These are phyloP conservation scores for Microtus richardsoni DNA, from an alignment of 2,113 vertebrate species.

Conservation along the genomic window DNA sequence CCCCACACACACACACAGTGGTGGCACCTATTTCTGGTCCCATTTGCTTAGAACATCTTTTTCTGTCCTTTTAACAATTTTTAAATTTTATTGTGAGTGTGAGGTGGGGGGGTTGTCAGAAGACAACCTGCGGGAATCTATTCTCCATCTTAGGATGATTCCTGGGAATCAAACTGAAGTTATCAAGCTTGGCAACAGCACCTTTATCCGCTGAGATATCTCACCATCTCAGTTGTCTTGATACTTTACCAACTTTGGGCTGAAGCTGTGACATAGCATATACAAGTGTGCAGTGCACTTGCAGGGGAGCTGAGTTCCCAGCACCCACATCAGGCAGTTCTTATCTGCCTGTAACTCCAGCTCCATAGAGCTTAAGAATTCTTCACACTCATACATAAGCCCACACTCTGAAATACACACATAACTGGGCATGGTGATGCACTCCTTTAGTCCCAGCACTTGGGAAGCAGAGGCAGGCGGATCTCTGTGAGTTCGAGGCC, in stretches of 20 bases:
- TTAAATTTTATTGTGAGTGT: background rate
- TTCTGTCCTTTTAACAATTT: background rate
- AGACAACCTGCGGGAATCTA: background rate
- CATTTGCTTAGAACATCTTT: background rate
- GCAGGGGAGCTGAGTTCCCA: background rate
- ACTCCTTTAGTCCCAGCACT: background rate
- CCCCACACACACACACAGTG: too few species aligned
- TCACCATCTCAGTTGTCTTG: background rate
- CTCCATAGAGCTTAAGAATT: background rate
- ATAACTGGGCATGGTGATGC: background rate
- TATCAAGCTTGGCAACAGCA: background rate
- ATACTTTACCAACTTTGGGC: background rate
- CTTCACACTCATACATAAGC: background rate
- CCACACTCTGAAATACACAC: background rate
- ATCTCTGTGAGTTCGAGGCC: too few species aligned
- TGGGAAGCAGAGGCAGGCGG: background rate
- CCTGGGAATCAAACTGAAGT: background rate
- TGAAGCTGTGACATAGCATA: background rate
- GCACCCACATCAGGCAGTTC: background rate
- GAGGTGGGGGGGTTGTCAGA: background rate
- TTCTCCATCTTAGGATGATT: background rate
- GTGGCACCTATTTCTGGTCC: background rate
- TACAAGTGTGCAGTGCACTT: background rate
- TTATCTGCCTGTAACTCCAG: background rate
- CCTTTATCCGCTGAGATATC: background rate